Evolutionary conservation across 2,113 vertebrate species (phyloP).

Genomic region (Semnornis frantzii): DNA sequence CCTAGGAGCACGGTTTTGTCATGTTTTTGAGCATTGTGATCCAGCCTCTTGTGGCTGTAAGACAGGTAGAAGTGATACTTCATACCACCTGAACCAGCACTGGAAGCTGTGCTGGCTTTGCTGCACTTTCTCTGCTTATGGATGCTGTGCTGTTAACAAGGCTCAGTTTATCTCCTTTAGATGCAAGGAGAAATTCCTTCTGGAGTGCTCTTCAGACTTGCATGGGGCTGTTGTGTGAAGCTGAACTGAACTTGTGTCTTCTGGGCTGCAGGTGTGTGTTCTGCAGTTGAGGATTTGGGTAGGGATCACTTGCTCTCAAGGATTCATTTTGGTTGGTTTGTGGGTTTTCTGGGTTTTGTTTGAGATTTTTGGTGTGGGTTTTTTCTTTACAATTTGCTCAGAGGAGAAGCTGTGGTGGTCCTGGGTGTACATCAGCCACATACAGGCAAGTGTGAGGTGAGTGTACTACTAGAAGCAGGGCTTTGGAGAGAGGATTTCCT

Average conservation of each 20-base stretch:
- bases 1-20: neutral
- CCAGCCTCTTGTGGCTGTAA: neutral
- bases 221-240: neutral
- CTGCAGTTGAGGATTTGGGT: neutral
- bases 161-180: neutral
- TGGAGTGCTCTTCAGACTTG: neutral
- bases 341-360: no score
- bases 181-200: neutral
- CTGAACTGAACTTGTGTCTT: neutral
- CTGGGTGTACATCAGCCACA: accelerated
- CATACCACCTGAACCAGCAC: neutral
- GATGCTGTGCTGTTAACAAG: neutral
- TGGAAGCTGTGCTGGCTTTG: neutral
- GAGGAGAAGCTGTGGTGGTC: neutral
- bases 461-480: neutral
- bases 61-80: neutral
- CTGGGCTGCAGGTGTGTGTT: neutral
- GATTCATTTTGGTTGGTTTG: neutral
- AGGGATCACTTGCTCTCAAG: neutral
- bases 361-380: no score
- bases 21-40: neutral
- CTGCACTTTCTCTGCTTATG: neutral
- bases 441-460: neutral
- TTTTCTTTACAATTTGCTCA: neutral
- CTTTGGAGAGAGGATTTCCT: neutral